These are phyloP conservation scores for Hylaeus volcanicus DNA, from an alignment of 1,140 invertebrate species.

Conservation along the genomic window DNA sequence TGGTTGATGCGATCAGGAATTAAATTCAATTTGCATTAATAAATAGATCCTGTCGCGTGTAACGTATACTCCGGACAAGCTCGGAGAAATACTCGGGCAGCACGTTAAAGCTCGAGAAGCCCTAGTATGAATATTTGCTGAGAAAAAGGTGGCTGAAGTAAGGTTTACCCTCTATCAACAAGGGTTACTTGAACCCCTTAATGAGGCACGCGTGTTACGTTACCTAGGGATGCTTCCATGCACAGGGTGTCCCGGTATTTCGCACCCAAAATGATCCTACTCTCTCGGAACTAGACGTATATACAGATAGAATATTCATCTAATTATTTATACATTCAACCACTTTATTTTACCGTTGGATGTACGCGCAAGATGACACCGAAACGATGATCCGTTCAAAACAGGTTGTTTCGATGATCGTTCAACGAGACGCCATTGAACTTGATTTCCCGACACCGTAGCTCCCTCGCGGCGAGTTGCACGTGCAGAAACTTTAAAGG, in stretches of 20 bases:
- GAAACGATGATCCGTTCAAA: not conserved
- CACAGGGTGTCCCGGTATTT: not conserved
- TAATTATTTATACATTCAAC: too few relatives aligned
- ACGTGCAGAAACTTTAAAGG: slow-evolving; percentile 65
- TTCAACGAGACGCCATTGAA: slow-evolving; percentile 65
- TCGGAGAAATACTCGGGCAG: not conserved
- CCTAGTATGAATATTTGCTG: slow-evolving; percentile 40
- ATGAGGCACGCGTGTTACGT: slow-evolving; percentile 27
- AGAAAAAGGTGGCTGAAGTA: not conserved
- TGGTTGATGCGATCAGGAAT: not conserved
- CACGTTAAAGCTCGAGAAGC: slow-evolving; percentile 25
- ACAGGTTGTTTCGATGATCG: slow-evolving; percentile 13
- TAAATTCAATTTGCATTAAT: not conserved
- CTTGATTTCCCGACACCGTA: slow-evolving; percentile 65
- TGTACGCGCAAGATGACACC: too few relatives aligned
- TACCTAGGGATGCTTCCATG: slow-evolving; percentile 29
- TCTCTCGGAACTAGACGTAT: too few relatives aligned
- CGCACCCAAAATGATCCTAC: too few relatives aligned
- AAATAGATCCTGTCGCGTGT: not conserved
- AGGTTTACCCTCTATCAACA: slow-evolving; percentile 38
- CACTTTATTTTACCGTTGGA: too few relatives aligned
- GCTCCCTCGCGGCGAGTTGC: slow-evolving; percentile 43
- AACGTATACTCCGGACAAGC: not conserved
- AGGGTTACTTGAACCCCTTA: slow-evolving; percentile 40
- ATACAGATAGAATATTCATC: too few relatives aligned